Evolutionary conservation across 2,797 vertebrate species (phyloP).

Genomic region (Tolypeutes matacus): DNA sequence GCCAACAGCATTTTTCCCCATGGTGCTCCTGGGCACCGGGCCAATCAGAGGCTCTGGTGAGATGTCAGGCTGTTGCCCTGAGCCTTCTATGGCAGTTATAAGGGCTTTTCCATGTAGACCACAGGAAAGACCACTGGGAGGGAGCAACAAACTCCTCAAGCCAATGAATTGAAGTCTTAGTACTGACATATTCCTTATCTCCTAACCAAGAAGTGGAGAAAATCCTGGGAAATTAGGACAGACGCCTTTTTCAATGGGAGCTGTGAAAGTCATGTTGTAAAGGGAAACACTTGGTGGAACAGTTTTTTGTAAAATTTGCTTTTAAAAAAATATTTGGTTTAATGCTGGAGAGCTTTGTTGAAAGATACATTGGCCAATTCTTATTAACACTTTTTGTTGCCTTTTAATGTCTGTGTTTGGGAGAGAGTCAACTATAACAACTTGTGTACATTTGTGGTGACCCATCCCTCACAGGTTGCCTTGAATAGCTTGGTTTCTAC

Average conservation of each 20-base stretch:
- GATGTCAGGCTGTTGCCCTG: too few species aligned
- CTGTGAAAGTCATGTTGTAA: not conserved
- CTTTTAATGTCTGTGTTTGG: not conserved
- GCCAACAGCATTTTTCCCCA: constrained; percentile 4
- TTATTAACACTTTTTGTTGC: not conserved
- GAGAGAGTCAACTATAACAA: not conserved
- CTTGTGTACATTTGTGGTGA: not conserved
- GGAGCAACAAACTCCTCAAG: not conserved
- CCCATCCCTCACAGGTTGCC: not conserved
- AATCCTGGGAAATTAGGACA: not conserved
- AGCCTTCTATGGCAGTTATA: not conserved
- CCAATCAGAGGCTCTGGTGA: not conserved
- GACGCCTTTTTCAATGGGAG: not conserved
- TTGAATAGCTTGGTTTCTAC: not conserved
- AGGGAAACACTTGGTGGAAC: not conserved
- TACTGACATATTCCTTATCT: not conserved
- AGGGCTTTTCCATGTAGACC: not conserved
- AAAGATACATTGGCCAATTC: not conserved
- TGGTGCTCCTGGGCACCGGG: constrained; percentile 2
- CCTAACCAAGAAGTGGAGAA: not conserved
- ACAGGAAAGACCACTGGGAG: not conserved
- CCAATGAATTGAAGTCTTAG: not conserved
- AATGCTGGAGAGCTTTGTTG: not conserved
- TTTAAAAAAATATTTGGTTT: not conserved
- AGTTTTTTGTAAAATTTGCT: not conserved